phyloP scores from a whole-genome alignment of 2,888 invertebrate genomes.

The Drosophila demipolita region DNA sequence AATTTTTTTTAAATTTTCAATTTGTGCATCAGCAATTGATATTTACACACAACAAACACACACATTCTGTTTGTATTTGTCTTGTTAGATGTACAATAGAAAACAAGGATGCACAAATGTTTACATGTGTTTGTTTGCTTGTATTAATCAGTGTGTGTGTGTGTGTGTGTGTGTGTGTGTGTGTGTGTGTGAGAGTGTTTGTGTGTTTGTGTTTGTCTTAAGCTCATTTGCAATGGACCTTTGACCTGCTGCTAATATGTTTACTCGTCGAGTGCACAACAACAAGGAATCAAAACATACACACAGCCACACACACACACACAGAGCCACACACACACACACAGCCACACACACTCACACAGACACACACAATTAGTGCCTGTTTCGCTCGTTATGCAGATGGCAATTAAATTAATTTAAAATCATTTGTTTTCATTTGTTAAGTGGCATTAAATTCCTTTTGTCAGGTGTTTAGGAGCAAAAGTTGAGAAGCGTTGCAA shows the following conservation, averaged over 20 bases:
- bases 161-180: slow-evolving; percentile 22
- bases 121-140: background rate
- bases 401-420: slow-evolving; percentile 72
- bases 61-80: slow-evolving; percentile 3
- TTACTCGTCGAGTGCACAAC: background rate
- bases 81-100: slow-evolving; percentile 8
- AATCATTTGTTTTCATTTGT: slow-evolving; percentile 57
- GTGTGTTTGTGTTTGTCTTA: slow-evolving; percentile 56
- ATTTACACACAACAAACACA: background rate
- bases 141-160: slow-evolving; percentile 12
- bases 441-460: slow-evolving; percentile 63
- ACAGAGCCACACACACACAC: background rate
- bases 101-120: slow-evolving; percentile 9
- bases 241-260: slow-evolving; percentile 15
- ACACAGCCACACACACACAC: background rate
- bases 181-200: slow-evolving; percentile 14
- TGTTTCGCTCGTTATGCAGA: slow-evolving; percentile 1
- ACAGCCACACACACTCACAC: background rate
- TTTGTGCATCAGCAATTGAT: background rate
- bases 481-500: slow-evolving; percentile 2
- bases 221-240: slow-evolving; percentile 33
- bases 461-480: slow-evolving; percentile 41
- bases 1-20: too few species aligned
- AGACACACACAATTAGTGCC: background rate
- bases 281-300: background rate